Base-by-base conservation (phyloP, 2,797 vertebrate genomes). In the Melanotaenia maccullochi region DNA sequence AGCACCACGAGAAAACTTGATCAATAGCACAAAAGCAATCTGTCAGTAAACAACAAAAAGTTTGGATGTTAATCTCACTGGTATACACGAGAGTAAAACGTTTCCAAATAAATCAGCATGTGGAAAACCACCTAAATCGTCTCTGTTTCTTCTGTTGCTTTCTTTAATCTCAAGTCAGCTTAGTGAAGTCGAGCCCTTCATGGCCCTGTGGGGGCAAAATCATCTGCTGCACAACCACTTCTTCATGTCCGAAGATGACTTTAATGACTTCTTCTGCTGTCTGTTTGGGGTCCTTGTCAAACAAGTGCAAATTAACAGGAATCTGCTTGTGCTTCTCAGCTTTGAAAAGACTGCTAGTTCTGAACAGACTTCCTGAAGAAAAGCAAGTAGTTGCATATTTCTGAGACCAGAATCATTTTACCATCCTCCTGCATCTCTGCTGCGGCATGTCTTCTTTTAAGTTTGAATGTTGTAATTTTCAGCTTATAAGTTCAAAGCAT, bases 391-490 rank as follows among this genome's bases (percentile, higher is more conserved):
- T 20, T 33, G 11, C 33, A 52, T 6, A 22, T 60, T 57, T 51
- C n/a, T 33, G 33, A 20, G 22, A 60, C 33, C 9, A 9, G 49
- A 38, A 32, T 51, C 32, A 1, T 47, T 58, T 67, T 22, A 7
- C 57, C 25, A 44, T 59, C n/a, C 49, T 36, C 11, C 25, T 4
- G 44, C 18, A 54, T 42, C 54, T 42, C 25, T 4, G 25, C 7
- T 20, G 11, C 60, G 11, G 32, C 65, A 60, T 36, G 32, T 1
- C 49, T 28, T 62, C 0, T 0, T 54, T 70, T 7, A 76, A 24
- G 60, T 38, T 60, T 33, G 47, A 55, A 61, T 66, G 30, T 56
- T 65, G 32, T 33, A 56, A 32, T 47, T 61, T 55, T 67, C 44
- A 30, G 32, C 61, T 59, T 51, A 54, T 64, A 59, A 52, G 25